Conservation (phyloP, 1,140 invertebrate genomes). For the Drosophila ananassae region DNA sequence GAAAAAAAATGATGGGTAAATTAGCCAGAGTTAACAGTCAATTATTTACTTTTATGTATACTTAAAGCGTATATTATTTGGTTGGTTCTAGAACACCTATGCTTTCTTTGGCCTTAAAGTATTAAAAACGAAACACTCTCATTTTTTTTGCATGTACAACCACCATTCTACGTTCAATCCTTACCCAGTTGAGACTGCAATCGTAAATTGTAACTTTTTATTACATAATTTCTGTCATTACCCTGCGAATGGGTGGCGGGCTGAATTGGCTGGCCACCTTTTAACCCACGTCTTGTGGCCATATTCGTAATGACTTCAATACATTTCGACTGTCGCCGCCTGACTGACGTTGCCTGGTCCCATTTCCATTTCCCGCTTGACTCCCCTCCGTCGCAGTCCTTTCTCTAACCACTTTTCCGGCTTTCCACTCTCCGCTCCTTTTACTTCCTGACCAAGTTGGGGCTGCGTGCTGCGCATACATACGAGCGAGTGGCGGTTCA, state of each 20-base stretch:
- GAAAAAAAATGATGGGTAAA: background rate
- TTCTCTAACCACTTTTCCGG: slow-evolving; percentile 32
- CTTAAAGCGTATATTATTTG: background rate
- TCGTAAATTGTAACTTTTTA: slow-evolving; percentile 83
- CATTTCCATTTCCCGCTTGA: slow-evolving; percentile 26
- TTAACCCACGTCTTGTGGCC: slow-evolving; percentile 70
- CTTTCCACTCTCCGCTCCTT: slow-evolving; percentile 22
- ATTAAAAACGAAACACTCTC: background rate
- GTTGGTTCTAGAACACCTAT: too few species aligned
- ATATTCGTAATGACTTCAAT: slow-evolving; percentile 82
- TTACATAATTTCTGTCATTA: slow-evolving; percentile 84
- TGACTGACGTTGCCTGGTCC: slow-evolving; percentile 54
- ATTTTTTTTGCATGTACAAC: slow-evolving; percentile 8
- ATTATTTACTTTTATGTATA: background rate
- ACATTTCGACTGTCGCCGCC: slow-evolving; percentile 76
- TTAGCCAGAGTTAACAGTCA: background rate
- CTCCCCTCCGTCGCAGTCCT: background rate
- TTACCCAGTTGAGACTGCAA: slow-evolving; percentile 43
- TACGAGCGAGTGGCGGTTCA: slow-evolving; percentile 41
- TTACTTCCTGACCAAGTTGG: background rate
- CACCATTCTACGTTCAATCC: slow-evolving; percentile 2
- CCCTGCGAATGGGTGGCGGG: slow-evolving; percentile 53
- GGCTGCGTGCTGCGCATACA: slow-evolving; percentile 72
- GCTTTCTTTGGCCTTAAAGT: too few species aligned
- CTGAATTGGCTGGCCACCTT: slow-evolving; percentile 33